Base-by-base conservation (phyloP, 2,113 vertebrate species). In the Centropus bengalensis region DNA sequence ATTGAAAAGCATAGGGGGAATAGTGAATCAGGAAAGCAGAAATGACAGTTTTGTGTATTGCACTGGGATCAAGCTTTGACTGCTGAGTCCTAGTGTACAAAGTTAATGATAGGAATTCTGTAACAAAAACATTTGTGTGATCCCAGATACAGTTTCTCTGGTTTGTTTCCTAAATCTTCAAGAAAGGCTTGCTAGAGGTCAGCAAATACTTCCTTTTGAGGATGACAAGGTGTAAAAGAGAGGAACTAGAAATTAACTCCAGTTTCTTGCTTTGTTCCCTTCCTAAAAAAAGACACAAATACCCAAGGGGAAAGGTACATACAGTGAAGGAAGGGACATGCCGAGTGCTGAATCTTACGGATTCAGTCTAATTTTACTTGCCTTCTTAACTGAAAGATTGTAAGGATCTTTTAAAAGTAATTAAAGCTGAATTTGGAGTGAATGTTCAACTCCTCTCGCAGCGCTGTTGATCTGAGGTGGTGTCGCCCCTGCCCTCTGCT, bases 401-500 rank as follows among this genome's bases (percentile, higher is more conserved):
- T n/a, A n/a, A n/a, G n/a, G n/a, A n/a, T n/a, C n/a, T n/a, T n/a
- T n/a, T n/a, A 22, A 3, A 33, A 71, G 27, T 40, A 18, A 64
- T 86, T 11, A 32, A 40, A 47, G 11, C 13, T 49, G 7, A 45
- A 49, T 62, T 67, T 47, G 36, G 36, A 36, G 36, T 58, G 11
- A 8, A 14, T 23, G 16, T 40, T 67, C 2, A 0, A 21, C 60
- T 54, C 30, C 60, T 49, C 30, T 32, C 10, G 40, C 82, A 82
- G 82, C 5, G n/a, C 33, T 68, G 22, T 8, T 17, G 32, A 20
- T 14, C n/a, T 64, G 82, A 12, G 3, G 62, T 1, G 55, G 45
- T 23, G 86, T 26, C 62, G 82, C 22, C 55, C 10, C 55, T 90
- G 94, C 95, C 96, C 92, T 75, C 95, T 96, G 78, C 86, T 83